phyloP scores from a whole-genome alignment of 2,797 vertebrate species.

The Pangasius krempfi region DNA sequence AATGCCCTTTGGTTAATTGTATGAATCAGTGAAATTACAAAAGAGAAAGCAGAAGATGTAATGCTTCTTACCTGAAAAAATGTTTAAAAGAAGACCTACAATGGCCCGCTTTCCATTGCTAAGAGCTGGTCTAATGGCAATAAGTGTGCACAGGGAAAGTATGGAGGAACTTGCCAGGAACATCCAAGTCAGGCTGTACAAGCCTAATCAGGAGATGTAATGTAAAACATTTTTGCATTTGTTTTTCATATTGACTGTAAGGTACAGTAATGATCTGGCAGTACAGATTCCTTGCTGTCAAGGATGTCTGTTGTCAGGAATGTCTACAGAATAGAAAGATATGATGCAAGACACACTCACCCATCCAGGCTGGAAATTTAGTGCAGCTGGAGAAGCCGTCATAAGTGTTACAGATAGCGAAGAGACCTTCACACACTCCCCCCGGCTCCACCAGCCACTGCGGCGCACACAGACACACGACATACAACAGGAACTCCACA shows the following conservation, averaged over 20 bases:
- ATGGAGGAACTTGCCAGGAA: conserved; percentile 57
- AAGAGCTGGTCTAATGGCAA: conserved; percentile 53
- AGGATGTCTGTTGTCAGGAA: background rate
- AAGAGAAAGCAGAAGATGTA: background rate
- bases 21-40: background rate
- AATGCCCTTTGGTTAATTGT: background rate
- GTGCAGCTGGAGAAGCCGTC: conserved; percentile 56
- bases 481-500: conserved; percentile 63
- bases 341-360: conserved; percentile 50
- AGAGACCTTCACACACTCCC: conserved; percentile 58
- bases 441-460: conserved; percentile 54
- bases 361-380: conserved; percentile 55
- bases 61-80: conserved; percentile 54
- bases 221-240: background rate
- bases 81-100: conserved; percentile 55
- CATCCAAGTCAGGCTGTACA: conserved; percentile 63
- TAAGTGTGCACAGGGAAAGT: conserved; percentile 54
- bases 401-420: conserved; percentile 49
- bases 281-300: conserved; percentile 34
- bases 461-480: conserved; percentile 63
- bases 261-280: background rate
- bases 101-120: conserved; percentile 48
- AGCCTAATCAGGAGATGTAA: conserved; percentile 38
- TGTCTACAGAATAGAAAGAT: background rate
- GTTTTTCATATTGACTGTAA: background rate